These are phyloP conservation scores for Nymphalis io DNA, from an alignment of 1,140 invertebrate genomes.

Conservation along the genomic window DNA sequence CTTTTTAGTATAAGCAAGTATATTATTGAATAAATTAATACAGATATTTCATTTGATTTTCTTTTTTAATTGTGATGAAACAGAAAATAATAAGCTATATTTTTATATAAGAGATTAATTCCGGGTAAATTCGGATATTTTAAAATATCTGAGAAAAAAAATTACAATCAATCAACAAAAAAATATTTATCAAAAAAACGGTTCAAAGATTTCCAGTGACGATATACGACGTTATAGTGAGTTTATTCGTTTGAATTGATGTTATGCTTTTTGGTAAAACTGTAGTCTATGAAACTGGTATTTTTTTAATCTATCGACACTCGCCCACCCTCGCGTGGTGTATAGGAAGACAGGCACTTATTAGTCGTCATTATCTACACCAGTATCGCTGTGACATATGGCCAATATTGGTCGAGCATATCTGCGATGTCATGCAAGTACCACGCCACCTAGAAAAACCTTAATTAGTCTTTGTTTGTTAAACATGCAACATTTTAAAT, in stretches of 20 bases:
- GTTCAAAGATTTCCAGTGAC: too few species aligned
- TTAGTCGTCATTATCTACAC: slow-evolving; percentile 75
- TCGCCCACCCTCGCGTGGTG: slow-evolving; percentile 42
- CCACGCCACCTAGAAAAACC: slow-evolving; percentile 59
- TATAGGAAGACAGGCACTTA: slow-evolving; percentile 77
- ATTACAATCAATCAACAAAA: too few species aligned
- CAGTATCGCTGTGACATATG: slow-evolving; percentile 76
- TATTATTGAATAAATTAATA: too few species aligned
- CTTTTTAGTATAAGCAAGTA: too few species aligned
- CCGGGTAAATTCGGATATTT: too few species aligned
- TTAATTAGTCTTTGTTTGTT: slow-evolving; percentile 66
- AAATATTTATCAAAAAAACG: too few species aligned
- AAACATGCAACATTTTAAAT: slow-evolving; percentile 27
- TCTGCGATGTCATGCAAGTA: slow-evolving; percentile 68
- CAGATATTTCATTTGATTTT: too few species aligned
- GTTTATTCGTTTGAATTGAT: neutral
- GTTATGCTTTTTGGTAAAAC: neutral
- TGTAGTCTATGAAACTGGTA: neutral
- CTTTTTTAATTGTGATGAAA: too few species aligned
- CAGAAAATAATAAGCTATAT: too few species aligned
- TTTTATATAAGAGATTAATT: too few species aligned
- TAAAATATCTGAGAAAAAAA: too few species aligned
- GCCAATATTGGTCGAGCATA: slow-evolving; percentile 67
- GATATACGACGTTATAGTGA: too few species aligned
- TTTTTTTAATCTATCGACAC: slow-evolving; percentile 22